These are phyloP conservation scores for Bufo gargarizans DNA, from an alignment of 2,113 vertebrate genomes.

Conservation along the genomic window DNA sequence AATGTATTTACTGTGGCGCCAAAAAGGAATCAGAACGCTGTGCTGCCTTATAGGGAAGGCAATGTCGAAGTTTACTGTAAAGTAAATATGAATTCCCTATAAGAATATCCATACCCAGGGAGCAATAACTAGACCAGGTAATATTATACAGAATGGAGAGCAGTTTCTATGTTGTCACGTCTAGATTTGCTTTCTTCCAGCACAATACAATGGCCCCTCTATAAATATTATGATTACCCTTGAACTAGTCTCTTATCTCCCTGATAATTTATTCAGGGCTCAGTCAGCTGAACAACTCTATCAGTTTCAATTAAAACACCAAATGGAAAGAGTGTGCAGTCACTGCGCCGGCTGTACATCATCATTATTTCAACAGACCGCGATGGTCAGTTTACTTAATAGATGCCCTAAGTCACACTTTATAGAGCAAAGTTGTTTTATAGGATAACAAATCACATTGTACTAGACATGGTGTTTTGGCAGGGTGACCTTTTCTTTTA, in stretches of 20 bases:
- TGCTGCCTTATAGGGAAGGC: too few species aligned
- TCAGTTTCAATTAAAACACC: conserved; percentile 67
- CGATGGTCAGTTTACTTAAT: conserved; percentile 50
- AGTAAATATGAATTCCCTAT: not conserved
- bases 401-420: conserved; percentile 47
- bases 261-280: conserved; percentile 66
- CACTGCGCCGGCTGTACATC: conserved; percentile 43
- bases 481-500: conserved; percentile 29
- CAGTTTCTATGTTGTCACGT: not conserved
- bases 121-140: not conserved
- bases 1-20: not conserved
- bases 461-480: conserved; percentile 1
- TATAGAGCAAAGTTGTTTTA: conserved; percentile 56
- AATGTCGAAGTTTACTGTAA: too few species aligned
- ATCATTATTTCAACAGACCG: conserved; percentile 42
- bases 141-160: not conserved
- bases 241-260: conserved; percentile 62
- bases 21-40: not conserved
- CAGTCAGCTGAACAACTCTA: conserved; percentile 58
- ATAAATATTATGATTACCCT: conserved; percentile 63
- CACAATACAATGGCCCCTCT: conserved; percentile 27
- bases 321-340: conserved; percentile 44
- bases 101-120: not conserved
- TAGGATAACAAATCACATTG: conserved; percentile 26
- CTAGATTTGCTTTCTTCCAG: not conserved